Conservation (phyloP, 2,797 vertebrate species). For the Melanotaenia parkinsoni region DNA sequence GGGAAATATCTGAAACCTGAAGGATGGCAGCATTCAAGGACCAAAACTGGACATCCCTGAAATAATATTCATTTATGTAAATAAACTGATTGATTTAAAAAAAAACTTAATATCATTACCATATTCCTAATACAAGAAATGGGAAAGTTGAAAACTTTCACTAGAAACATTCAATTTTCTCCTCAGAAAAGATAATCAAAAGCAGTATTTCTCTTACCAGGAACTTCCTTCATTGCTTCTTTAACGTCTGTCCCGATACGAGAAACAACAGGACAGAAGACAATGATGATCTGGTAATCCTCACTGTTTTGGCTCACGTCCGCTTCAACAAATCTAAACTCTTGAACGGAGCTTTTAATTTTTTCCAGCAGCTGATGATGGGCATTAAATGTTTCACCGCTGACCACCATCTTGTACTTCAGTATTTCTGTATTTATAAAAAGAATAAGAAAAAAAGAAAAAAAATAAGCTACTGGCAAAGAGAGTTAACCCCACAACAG, state of each 20-base stretch:
- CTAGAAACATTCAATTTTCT: background rate
- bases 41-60: too few relatives aligned
- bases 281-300: conserved; percentile 23
- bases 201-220: conserved; percentile 37
- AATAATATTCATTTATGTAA: too few relatives aligned
- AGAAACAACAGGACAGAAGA: conserved; percentile 67
- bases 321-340: accelerated
- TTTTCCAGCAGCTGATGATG: conserved; percentile 1
- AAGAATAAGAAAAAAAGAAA: background rate
- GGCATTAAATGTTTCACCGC: conserved; percentile 32
- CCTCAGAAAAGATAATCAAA: background rate
- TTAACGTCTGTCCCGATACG: conserved; percentile 34
- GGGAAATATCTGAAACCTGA: too few relatives aligned
- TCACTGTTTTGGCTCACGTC: accelerated
- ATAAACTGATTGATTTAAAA: too few relatives aligned
- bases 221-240: conserved; percentile 11
- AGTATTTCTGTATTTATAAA: conserved; percentile 16
- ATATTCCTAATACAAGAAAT: background rate
- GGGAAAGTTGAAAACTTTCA: too few relatives aligned
- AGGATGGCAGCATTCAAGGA: too few relatives aligned
- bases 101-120: background rate
- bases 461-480: background rate
- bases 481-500: background rate
- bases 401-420: conserved; percentile 17
- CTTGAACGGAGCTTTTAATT: accelerated